Conservation (phyloP, 2,888 invertebrate species). For the Lasioglossum leucozonium region DNA sequence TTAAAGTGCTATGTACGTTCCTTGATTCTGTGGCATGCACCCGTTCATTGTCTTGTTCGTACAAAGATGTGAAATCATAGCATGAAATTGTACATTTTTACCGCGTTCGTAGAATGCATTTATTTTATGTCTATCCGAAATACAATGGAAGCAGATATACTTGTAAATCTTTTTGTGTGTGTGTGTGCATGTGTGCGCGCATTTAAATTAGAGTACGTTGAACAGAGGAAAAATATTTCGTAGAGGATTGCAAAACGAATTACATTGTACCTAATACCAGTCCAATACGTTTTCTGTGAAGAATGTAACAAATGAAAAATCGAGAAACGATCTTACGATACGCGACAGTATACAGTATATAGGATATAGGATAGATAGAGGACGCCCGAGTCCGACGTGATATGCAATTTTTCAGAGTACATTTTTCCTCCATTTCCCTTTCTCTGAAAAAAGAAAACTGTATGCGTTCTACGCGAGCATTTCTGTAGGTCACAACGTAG, state of each 20-base stretch:
- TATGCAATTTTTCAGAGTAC: neutral
- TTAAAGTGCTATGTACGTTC: constrained; percentile 17
- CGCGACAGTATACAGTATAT: neutral
- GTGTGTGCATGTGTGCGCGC: neutral
- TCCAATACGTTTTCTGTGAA: neutral
- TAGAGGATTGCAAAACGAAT: neutral
- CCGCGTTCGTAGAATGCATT: neutral
- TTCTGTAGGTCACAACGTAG: neutral
- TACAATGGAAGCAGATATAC: neutral
- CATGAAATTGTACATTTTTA: neutral
- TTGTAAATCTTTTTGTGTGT: neutral
- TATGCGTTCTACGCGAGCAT: neutral
- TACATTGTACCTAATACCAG: neutral
- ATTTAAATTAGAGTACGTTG: neutral
- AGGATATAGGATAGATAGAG: neutral
- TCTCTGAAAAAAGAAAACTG: neutral
- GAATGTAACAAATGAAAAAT: neutral
- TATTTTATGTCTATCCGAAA: neutral
- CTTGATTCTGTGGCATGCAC: neutral
- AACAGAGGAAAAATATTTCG: neutral
- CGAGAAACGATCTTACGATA: neutral
- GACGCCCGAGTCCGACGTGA: neutral
- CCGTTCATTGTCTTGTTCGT: neutral
- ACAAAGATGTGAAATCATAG: neutral
- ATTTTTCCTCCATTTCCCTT: neutral